Base-by-base conservation (phyloP, 2,888 invertebrate species). In the Heliconius cydno region DNA sequence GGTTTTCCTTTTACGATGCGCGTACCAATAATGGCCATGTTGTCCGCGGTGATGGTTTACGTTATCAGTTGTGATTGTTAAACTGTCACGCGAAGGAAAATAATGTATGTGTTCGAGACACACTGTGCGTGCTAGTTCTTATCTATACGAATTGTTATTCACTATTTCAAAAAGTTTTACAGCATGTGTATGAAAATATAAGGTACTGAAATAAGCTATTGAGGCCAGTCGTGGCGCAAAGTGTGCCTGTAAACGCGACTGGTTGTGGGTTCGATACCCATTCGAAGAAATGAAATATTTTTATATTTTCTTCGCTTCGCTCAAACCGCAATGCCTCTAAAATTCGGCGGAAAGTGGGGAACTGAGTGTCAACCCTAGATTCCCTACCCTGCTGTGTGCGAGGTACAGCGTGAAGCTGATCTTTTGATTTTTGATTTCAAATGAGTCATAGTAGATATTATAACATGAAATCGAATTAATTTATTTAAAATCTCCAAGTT, bases 1-100 rank as follows among this genome's bases (percentile, higher is more conserved):
- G 3, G 7, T 65, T 63, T 75, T 41, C 41, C 19, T 65, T 75
- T 41, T 25, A 46, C 46, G 63, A 28, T 75, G 28, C 75, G 41
- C 65, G 65, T 41, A 66, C 79, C 66, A 80, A 78, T 80, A 75
- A 80, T 77, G 72, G 30, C 57, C 41, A 28, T 79, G 76, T 81
- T 82, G 82, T 79, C 79, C 75, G 73, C 80, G 82, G 81, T 82
- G 81, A 82, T 82, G 82, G 81, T 82, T 73, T 28, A n/a, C 38
- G 67, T 75, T 82, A 82, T 82, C 79, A 70, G 25, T 77, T 79
- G 74, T 60, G 76, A 75, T 77, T 71, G 66, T 75, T n/a, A 19
- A 46, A 57, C 38, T 73, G 79, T 81, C 82, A 81, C 81, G 79
- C 81, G 68, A 73, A 30, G 52, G 46, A 76, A 30, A 65, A 80